Base-by-base conservation (phyloP, 2,113 vertebrate species). In the Todiramphus chloris region DNA sequence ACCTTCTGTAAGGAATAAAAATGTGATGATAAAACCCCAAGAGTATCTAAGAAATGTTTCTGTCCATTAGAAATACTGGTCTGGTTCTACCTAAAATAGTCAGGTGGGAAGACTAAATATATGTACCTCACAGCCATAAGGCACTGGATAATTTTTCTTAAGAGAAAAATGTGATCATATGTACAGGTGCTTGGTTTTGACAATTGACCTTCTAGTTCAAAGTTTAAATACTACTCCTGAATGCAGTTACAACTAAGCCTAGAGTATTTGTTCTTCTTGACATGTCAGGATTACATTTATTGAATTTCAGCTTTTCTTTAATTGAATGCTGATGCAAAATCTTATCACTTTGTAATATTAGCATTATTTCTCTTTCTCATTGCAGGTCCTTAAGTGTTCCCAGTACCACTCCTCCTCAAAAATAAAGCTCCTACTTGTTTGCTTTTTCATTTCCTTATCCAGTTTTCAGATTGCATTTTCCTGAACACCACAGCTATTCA, bases 401-500 rank as follows among this genome's bases (percentile, higher is more conserved):
- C 74, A 48, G 39, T 51, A 77, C 13, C 16, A 67, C 37, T 81
- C 46, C 20, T 84, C 43, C 60, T 83, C 87, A 77, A 94, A 94
- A 91, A 67, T 43, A 84, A 87, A 83, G 44, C 31, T 83, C 30
- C 17, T 77, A 17, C 27, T 75, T 82, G 33, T 75, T 92, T 82
- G 35, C 58, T 89, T 89, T 93, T 84, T 50, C 23, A 84, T 74
- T 94, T 91, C 51, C 60, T 86, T 68, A 87, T 64, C 43, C 69
- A 89, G 76, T 84, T 68, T 91, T 94, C 83, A 78, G 39, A 72
- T 8, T 91, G 77, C 58, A 68, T 91, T 92, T 93, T 93, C 59
- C 68, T 81, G 60, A 91, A 56, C 51, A 83, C 66, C 44, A 88
- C n/a, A 74, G n/a, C 86, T 83, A 80, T 79, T 95, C 80, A 96